A percentile compares a stretch with the other conserved stretches of the same genome.
Conservation (phyloP, 1,140 invertebrate genomes). For the Antheraea pernyi region DNA sequence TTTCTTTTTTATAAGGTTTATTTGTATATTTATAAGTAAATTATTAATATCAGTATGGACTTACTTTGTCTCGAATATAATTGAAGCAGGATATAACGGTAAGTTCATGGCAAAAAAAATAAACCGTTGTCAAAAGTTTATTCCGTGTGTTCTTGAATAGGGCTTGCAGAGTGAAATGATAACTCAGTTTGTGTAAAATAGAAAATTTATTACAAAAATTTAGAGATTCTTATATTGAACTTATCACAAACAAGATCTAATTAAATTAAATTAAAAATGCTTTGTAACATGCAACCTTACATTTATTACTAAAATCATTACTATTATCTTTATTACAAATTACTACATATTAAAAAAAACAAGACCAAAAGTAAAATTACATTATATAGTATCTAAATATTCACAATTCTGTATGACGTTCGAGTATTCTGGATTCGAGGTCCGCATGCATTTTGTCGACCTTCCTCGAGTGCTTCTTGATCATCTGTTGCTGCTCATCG, state of each 20-base stretch:
- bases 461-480: conserved; percentile 90
- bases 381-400: no score
- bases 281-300: neutral
- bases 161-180: conserved; percentile 1
- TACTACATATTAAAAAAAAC: no score
- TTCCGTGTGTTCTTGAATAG: conserved; percentile 66
- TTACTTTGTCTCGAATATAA: conserved; percentile 72
- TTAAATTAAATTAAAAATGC: neutral
- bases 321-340: no score
- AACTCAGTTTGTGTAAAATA: neutral
- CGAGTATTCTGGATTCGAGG: conserved; percentile 88
- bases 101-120: conserved; percentile 68
- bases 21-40: conserved; percentile 76
- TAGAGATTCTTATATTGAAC: neutral
- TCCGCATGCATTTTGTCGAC: conserved; percentile 93
- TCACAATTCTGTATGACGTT: conserved; percentile 87
- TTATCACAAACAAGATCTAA: neutral
- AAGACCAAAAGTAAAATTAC: no score
- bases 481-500: conserved; percentile 84
- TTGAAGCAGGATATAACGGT: conserved; percentile 61
- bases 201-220: neutral
- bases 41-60: conserved; percentile 68
- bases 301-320: no score
- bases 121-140: conserved; percentile 67
- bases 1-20: conserved; percentile 68